Percentiles rank a stretch among this genome's conserved stretches.
Evolutionary conservation across 2,113 vertebrate genomes (phyloP).

Genomic region (Arothron firmamentum): DNA sequence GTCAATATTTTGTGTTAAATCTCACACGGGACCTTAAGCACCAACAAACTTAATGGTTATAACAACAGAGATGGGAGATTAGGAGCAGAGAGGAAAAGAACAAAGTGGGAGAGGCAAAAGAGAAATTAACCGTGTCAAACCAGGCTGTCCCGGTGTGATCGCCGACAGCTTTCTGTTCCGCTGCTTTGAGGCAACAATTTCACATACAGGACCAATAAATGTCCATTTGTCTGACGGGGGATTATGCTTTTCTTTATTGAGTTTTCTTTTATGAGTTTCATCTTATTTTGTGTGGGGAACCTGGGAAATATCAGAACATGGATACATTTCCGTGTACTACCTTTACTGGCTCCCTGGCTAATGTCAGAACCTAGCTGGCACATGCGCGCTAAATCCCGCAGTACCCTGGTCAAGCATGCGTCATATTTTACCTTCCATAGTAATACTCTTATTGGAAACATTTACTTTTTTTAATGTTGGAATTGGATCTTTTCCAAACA

Average conservation of each 20-base stretch:
- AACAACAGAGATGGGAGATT: conserved; percentile 9
- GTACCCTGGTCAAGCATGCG: neutral
- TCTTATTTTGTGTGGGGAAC: neutral
- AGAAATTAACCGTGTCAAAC: neutral
- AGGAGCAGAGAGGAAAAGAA: conserved; percentile 4
- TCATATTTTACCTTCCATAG: neutral
- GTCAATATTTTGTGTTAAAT: conserved; percentile 43
- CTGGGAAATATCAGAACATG: neutral
- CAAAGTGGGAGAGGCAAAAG: conserved; percentile 26
- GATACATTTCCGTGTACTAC: conserved; percentile 34
- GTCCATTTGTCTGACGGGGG: no score
- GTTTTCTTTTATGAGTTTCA: no score
- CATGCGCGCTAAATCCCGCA: conserved; percentile 27
- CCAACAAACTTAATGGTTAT: neutral
- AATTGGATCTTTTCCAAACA: neutral
- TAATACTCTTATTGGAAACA: neutral
- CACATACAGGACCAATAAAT: no score
- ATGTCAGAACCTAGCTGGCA: conserved; percentile 9
- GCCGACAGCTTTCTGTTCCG: no score
- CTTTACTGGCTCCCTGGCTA: conserved; percentile 34
- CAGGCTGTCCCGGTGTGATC: no score
- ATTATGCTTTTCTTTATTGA: no score
- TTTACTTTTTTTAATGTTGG: neutral
- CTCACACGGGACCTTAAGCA: conserved; percentile 25
- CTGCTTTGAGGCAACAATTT: no score